Base-by-base conservation (phyloP, 2,888 invertebrate genomes). In the Acanthosepion lycidas region DNA sequence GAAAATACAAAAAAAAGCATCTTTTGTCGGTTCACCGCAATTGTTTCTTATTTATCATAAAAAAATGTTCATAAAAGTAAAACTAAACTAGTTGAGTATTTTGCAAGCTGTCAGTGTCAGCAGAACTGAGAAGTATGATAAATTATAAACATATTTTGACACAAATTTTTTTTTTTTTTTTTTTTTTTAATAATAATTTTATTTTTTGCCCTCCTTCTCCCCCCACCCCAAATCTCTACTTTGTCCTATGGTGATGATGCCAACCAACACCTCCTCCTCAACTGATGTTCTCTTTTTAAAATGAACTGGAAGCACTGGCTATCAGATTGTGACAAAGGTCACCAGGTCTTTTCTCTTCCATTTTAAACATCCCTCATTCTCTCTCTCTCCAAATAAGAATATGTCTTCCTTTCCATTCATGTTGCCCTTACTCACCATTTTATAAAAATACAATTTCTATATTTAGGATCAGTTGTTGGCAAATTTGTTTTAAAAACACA, bases 241-340 rank as follows among this genome's bases (percentile, higher is more conserved):
- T 3, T 12, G 12, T 3, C n/a, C 78, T 28, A 3, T 42, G 42
- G 2, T 42, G 42, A 42, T 42, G 42, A 42, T 42, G 42, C 42
- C 3, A 42, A 42, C 42, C 42, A 23, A 23, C 20, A 23, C 23
- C 20, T 0, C 18, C 1, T n/a, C n/a, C n/a, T 15, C 33, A 9
- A 33, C n/a, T 5, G 4, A 78, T 15, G 12, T 33, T 33, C 78
- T 33, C n/a, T 78, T 33, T 78, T 33, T 33, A 78, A 78, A n/a
- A 78, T 78, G 78, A n/a, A 78, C n/a, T 23, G 12, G 9, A 23
- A 33, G 9, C 23, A 78, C 78, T 78, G 78, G 28, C 15, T 78
- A n/a, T 78, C 78, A n/a, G 78, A 78, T 78, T n/a, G n/a, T n/a
- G 78, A n/a, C 15, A 78, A 78, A 78, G 78, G 78, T 78, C 78